Evolutionary conservation across 2,797 vertebrate genomes (phyloP), one percentile per base, ranked within the genome.

Genomic region (Bovichtus diacanthus): DNA sequence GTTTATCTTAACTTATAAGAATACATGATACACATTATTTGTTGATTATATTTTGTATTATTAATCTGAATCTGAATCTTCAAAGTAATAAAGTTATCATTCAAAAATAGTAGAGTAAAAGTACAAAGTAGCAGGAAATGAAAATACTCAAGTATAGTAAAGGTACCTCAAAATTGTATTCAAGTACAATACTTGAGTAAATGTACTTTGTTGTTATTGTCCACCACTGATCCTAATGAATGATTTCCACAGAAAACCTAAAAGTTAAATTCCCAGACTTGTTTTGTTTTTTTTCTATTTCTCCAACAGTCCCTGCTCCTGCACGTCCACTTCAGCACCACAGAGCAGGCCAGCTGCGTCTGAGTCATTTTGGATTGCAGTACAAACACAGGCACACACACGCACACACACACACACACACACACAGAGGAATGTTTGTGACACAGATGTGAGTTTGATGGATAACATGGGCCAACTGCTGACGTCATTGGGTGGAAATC

Each of bases 401-500:
- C 51, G 59, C 31, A 51, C 54, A 64, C 41, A 47, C 39, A 47
- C 16, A 74, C 53, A 55, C 64, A 86, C 38, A 70, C 65, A 78
- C 64, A 38, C 61, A 55, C 38, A 55, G 0, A 23, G 70, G 43
- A 78, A 84, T 87, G 74, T 77, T 84, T 87, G 82, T 82, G 84
- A 84, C 87, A 90, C 89, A 92, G 88, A 92, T 90, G 85, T 87
- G 82, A 92, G 87, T 83, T 70, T 93, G 90, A 93, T 86, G 82
- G 88, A 93, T 93, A 86, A 90, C 81, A 85, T 81, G 54, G 87
- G 86, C 88, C 94, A 91, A 92, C 85, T 88, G 92, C 88, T 94
- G 94, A 95, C 88, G 87, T 96, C 91, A 94, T 81, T 66, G 70
- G 39, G 80, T 95, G 94, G 94, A 96, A 96, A 96, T 95, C 94